Conservation (phyloP, 2,797 vertebrate genomes). For the Gila robusta region DNA sequence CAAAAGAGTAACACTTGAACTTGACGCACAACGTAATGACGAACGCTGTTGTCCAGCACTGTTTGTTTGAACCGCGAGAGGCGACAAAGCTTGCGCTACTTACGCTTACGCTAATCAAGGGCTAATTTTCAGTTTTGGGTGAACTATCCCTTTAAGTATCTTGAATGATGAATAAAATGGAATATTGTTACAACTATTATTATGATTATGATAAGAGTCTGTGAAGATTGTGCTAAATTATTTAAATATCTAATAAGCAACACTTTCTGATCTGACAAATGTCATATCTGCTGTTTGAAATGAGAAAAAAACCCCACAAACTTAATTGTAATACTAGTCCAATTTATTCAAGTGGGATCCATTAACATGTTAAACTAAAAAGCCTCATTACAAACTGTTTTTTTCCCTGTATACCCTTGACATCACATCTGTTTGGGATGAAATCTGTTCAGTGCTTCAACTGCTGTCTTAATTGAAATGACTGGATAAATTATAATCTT, state of each 20-base stretch:
- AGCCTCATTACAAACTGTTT: conserved; percentile 14
- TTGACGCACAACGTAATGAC: too few species aligned
- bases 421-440: conserved; percentile 15
- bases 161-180: neutral
- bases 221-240: neutral
- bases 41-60: too few species aligned
- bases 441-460: conserved; percentile 35
- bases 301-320: accelerated
- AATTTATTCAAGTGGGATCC: neutral
- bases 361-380: conserved; percentile 19
- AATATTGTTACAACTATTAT: neutral
- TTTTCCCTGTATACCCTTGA: conserved; percentile 19
- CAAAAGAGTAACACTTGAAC: too few species aligned
- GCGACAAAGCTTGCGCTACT: too few species aligned
- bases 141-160: neutral
- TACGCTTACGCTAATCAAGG: too few species aligned
- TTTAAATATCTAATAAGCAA: neutral
- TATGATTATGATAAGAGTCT: neutral
- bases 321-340: neutral
- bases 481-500: conserved; percentile 45
- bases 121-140: too few species aligned
- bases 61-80: too few species aligned
- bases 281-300: neutral
- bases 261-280: neutral
- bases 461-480: conserved; percentile 42